Base-by-base conservation (phyloP, 2,888 invertebrate genomes). In the Philereme transversata region DNA sequence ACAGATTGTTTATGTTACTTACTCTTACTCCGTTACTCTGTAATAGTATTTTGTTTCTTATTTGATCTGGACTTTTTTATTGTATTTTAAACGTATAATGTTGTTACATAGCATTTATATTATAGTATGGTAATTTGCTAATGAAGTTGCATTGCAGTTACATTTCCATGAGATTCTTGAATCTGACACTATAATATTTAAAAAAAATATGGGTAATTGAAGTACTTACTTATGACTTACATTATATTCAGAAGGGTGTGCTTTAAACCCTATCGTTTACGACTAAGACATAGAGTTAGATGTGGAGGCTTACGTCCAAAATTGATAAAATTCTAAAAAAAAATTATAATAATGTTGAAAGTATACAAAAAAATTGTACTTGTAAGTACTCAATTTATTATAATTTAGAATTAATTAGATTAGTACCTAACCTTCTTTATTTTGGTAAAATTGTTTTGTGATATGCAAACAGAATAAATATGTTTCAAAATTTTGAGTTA, bases 321-420 rank as follows among this genome's bases (percentile, higher is more conserved):
- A 69, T 57, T 60, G 65, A 69, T 76, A 75, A 78, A 68, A 68
- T 56, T 75, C 74, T 60, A 71, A 84, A 86, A 87, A n/a, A 10
- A 86, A 75, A 86, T 82, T 78, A 50, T 62, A 41, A 82, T 79
- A 86, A 79, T 60, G 66, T 72, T 66, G 73, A 80, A 83, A 86
- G 75, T 68, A 70, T 76, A 74, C 73, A 85, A 81, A 85, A 84
- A 85, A 84, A 81, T 61, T 72, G 72, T 73, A 74, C 76, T 75
- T 78, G 70, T 79, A 81, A 81, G 78, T 57, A 71, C 71, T 78
- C 68, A 75, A 79, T 47, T 80, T 84, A 80, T 78, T 79, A 57
- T 77, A 74, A 69, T 70, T 65, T 75, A 71, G 65, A 47, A 11
- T 61, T 78, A 79, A 76, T 48, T 43, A 10, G 43, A 33, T 8